These are phyloP conservation scores for Gastracanthus pulcherrimus DNA, from an alignment of 2,888 invertebrate species.

Conservation along the genomic window DNA sequence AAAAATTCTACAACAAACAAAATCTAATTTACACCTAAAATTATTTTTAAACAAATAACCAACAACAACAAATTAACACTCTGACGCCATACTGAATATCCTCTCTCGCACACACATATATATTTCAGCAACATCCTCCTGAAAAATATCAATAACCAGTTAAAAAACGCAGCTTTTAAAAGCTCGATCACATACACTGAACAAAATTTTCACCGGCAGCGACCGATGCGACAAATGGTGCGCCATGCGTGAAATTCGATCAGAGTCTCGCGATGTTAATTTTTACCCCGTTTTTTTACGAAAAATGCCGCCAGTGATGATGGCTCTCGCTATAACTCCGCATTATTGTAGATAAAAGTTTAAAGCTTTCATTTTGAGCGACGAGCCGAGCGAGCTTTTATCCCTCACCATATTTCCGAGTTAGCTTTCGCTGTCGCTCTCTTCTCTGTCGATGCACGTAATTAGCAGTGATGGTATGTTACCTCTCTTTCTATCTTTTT, in stretches of 20 bases:
- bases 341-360: constrained; percentile 50
- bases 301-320: constrained; percentile 25
- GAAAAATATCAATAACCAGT: constrained; percentile 47
- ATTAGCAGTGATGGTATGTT: constrained; percentile 13
- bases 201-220: constrained; percentile 1
- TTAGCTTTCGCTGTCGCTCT: neutral
- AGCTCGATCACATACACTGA: constrained; percentile 31
- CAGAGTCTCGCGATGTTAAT: constrained; percentile 39
- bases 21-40: too few species aligned
- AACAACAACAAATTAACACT: neutral
- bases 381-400: constrained; percentile 19
- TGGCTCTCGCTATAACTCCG: constrained; percentile 14
- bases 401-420: constrained; percentile 21
- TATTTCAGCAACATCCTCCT: neutral
- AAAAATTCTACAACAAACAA: too few species aligned
- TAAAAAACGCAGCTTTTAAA: constrained; percentile 44
- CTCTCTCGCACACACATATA: too few species aligned
- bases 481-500: neutral
- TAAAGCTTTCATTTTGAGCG: constrained; percentile 42
- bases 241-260: constrained; percentile 42
- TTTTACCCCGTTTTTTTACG: neutral
- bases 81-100: neutral
- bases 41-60: too few species aligned
- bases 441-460: neutral
- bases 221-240: constrained; percentile 39